Conservation (phyloP, 2,113 vertebrate species). For the Pollimyrus isidori region DNA sequence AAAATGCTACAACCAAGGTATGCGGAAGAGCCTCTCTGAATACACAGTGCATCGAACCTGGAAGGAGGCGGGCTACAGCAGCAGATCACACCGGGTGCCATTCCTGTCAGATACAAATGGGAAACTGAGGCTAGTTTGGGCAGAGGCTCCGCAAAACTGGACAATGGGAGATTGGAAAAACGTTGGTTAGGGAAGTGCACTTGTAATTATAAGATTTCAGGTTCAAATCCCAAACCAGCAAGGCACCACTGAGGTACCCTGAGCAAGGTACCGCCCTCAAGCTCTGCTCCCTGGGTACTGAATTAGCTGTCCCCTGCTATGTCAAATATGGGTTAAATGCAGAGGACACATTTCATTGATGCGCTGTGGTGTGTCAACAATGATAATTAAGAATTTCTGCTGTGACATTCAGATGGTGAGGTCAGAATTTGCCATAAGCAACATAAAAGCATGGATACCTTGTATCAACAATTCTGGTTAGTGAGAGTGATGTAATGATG, state of each 20-base stretch:
- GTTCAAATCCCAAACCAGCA: too few species aligned
- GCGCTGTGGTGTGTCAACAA: too few species aligned
- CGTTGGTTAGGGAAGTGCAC: neutral
- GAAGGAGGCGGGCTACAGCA: neutral
- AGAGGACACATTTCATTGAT: too few species aligned
- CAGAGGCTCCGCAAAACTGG: neutral
- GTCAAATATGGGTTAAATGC: too few species aligned
- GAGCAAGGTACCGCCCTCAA: too few species aligned
- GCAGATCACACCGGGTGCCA: neutral
- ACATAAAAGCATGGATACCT: neutral
- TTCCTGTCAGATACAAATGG: neutral
- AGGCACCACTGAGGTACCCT: too few species aligned
- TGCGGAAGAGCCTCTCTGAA: neutral
- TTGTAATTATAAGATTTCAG: too few species aligned
- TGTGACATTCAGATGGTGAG: neutral
- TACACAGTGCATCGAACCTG: neutral
- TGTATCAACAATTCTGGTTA: neutral
- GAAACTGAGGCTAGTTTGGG: neutral
- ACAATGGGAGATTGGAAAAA: neutral
- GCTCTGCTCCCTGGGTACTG: too few species aligned
- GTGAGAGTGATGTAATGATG: neutral
- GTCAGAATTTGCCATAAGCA: neutral
- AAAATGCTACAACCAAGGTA: neutral
- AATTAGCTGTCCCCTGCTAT: too few species aligned
- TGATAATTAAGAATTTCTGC: neutral